Evolutionary conservation across 2,888 invertebrate species (phyloP).

Genomic region (Aphelenchoides bicaudatus): DNA sequence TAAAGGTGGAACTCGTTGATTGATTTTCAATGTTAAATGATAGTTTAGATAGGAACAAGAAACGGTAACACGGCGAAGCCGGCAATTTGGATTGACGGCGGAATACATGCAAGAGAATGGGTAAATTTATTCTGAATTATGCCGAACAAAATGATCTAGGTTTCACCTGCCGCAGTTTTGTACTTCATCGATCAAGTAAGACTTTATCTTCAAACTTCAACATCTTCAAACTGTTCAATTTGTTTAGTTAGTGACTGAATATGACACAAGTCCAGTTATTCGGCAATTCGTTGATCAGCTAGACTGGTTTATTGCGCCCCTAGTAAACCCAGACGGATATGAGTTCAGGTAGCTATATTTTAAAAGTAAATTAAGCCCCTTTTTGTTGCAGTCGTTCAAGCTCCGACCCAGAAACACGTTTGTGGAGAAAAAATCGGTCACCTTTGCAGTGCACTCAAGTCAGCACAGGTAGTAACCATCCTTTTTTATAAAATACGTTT

Average conservation of each 20-base stretch:
- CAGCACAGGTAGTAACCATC: conserved; percentile 30
- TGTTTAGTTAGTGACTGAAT: conserved; percentile 51
- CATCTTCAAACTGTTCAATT: not conserved
- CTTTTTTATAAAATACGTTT: conserved; percentile 11
- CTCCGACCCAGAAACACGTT: conserved; percentile 41
- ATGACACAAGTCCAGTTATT: conserved; percentile 49
- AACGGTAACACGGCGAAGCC: conserved; percentile 27
- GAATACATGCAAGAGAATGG: conserved; percentile 51
- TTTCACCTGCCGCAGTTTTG: conserved; percentile 56
- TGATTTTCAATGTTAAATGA: not conserved
- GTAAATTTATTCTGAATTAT: too few relatives aligned
- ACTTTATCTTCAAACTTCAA: not conserved
- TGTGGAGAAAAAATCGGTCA: conserved; percentile 55
- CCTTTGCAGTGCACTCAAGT: conserved; percentile 42
- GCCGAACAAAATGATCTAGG: too few relatives aligned
- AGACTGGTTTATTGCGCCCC: conserved; percentile 59
- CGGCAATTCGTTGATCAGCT: conserved; percentile 53
- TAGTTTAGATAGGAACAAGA: conserved; percentile 35
- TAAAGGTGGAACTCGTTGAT: conserved; percentile 42
- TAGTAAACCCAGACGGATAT: conserved; percentile 51
- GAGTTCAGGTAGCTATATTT: too few relatives aligned
- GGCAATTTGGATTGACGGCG: conserved; percentile 43
- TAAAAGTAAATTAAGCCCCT: too few relatives aligned
- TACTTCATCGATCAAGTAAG: conserved; percentile 54
- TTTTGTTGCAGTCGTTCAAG: too few relatives aligned